These are phyloP conservation scores for Hemiprocne comata DNA, from an alignment of 2,113 vertebrate species.

Conservation along the genomic window DNA sequence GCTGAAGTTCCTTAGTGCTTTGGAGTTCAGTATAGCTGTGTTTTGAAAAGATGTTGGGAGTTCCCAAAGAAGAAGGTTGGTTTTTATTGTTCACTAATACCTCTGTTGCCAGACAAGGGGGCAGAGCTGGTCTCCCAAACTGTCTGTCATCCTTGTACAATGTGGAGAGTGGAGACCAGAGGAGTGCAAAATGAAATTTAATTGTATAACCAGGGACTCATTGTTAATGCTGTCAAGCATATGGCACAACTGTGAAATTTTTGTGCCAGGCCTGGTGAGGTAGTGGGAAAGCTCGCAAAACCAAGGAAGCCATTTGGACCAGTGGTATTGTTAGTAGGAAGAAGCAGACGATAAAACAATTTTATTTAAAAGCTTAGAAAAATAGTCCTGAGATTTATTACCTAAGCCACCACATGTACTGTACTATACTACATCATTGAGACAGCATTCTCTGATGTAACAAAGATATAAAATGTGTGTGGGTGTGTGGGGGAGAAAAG, in stretches of 20 bases:
- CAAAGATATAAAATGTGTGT: slow-evolving; percentile 50
- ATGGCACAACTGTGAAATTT: slow-evolving; percentile 27
- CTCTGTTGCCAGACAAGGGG: slow-evolving; percentile 28
- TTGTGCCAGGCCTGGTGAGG: slow-evolving; percentile 40
- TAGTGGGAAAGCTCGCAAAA: slow-evolving; percentile 19
- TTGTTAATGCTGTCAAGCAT: slow-evolving; percentile 29
- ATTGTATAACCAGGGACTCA: neutral
- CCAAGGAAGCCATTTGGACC: neutral
- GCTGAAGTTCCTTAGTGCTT: neutral
- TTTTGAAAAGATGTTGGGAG: slow-evolving; percentile 45
- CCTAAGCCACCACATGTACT: slow-evolving; percentile 50
- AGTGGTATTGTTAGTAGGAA: neutral
- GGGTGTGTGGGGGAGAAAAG: neutral
- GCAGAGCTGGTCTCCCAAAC: slow-evolving; percentile 15
- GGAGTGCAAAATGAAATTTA: slow-evolving; percentile 4
- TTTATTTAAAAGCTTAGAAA: slow-evolving; percentile 25
- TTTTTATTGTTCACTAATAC: neutral
- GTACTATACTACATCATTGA: slow-evolving; percentile 25
- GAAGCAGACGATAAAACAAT: slow-evolving; percentile 31
- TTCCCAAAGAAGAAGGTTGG: neutral
- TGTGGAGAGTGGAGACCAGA: slow-evolving; percentile 3
- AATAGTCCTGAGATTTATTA: slow-evolving; percentile 53
- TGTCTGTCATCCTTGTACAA: neutral
- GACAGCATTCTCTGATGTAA: slow-evolving; percentile 67
- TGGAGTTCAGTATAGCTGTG: neutral